Conservation (phyloP, 1,140 invertebrate species). For the Temnothorax curvispinosus region DNA sequence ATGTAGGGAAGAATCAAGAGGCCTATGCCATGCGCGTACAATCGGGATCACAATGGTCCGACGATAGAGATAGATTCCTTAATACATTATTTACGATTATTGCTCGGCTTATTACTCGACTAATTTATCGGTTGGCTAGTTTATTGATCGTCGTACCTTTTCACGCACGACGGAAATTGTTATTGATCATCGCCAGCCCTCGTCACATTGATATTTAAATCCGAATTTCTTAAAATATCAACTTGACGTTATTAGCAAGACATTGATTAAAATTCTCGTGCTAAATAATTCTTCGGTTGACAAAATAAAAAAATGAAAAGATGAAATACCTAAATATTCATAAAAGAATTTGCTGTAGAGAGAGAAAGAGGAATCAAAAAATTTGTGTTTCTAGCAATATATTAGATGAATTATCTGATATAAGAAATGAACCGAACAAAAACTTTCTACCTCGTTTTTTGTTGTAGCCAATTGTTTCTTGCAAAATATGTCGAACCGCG, state of each 20-base stretch:
- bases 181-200: not conserved
- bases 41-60: slow-evolving; percentile 36
- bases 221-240: not conserved
- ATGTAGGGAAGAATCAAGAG: slow-evolving; percentile 60
- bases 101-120: slow-evolving; percentile 54
- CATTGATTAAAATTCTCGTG: not conserved
- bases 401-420: too few relatives aligned
- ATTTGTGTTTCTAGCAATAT: too few relatives aligned
- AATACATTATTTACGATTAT: slow-evolving; percentile 68
- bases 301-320: not conserved
- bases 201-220: not conserved
- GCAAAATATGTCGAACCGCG: too few relatives aligned
- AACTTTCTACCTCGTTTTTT: too few relatives aligned
- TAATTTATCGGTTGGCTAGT: slow-evolving; percentile 12
- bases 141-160: slow-evolving; percentile 55
- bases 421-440: too few relatives aligned
- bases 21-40: slow-evolving; percentile 31
- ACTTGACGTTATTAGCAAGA: slow-evolving; percentile 8
- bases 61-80: slow-evolving; percentile 42
- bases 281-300: not conserved
- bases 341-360: not conserved
- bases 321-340: not conserved
- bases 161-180: slow-evolving; percentile 28
- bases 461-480: too few relatives aligned
- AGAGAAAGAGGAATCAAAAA: too few relatives aligned